Percentiles rank a stretch among this genome's conserved stretches.
Evolutionary conservation across 2,888 invertebrate genomes (phyloP).

Genomic region (Allolobophora icterica): DNA sequence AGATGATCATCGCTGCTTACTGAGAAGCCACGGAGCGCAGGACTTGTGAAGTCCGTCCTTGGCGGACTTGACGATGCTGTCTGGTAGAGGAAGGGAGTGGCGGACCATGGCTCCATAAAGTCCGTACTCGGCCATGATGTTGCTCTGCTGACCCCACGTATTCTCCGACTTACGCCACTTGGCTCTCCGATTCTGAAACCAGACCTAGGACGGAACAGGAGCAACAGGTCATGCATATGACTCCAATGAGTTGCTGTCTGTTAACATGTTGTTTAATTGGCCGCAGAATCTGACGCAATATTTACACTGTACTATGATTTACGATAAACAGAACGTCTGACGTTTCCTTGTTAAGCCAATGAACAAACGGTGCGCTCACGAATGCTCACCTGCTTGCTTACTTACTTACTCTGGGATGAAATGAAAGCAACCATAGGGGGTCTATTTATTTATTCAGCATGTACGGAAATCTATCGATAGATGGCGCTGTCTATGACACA

Average conservation of each 20-base stretch:
- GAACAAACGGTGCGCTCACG: too few species aligned
- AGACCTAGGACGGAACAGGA: constrained; percentile 76
- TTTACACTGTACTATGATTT: too few species aligned
- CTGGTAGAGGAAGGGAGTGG: constrained; percentile 46
- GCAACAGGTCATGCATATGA: neutral
- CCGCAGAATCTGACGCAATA: neutral
- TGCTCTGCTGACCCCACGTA: constrained; percentile 96
- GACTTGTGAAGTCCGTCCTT: constrained; percentile 36
- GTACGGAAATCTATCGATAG: too few species aligned
- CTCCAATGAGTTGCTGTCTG: neutral
- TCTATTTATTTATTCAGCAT: too few species aligned
- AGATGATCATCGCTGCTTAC: constrained; percentile 28
- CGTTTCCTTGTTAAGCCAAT: neutral
- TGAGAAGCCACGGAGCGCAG: constrained; percentile 42
- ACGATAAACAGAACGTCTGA: neutral
- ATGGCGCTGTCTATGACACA: too few species aligned
- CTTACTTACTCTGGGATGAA: too few species aligned
- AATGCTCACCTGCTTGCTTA: too few species aligned
- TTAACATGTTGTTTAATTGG: neutral
- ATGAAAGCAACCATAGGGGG: too few species aligned
- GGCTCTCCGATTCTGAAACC: constrained; percentile 97
- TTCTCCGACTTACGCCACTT: constrained; percentile 99
- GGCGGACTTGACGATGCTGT: constrained; percentile 37
- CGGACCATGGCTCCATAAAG: constrained; percentile 99
- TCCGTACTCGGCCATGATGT: constrained; percentile 99